Percentiles rank a stretch among this genome's conserved stretches.
Evolutionary conservation across 2,797 vertebrate species (phyloP).

Genomic region (Pangasius larnaudii): DNA sequence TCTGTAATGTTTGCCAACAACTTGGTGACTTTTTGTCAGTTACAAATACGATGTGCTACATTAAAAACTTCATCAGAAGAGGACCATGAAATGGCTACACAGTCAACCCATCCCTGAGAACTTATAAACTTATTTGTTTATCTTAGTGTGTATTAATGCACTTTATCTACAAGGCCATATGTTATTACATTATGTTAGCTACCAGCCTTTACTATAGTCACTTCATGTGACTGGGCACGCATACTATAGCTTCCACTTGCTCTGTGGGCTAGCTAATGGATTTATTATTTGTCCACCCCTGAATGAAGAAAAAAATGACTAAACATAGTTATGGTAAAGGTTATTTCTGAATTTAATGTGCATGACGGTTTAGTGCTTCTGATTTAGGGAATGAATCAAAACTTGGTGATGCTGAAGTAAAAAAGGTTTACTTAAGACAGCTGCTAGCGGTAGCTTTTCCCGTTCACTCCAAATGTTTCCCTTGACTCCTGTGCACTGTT

Average conservation of each 20-base stretch:
- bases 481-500: constrained; percentile 58
- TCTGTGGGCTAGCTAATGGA: not conserved
- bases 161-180: not conserved
- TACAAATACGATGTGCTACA: not conserved
- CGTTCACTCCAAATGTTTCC: constrained; percentile 57
- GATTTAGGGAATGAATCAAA: constrained; percentile 2
- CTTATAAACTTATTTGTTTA: not conserved
- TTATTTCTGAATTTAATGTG: not conserved
- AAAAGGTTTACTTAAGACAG: constrained; percentile 52
- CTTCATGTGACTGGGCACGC: not conserved
- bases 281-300: not conserved
- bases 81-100: not conserved
- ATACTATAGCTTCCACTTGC: not conserved
- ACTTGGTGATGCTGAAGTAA: constrained; percentile 16
- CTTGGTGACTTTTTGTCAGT: not conserved
- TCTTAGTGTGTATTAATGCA: not conserved
- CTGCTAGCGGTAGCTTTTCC: constrained; percentile 56
- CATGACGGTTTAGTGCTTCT: not conserved
- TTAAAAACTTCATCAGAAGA: not conserved
- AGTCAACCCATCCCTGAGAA: not conserved
- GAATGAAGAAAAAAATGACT: not conserved
- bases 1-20: not conserved
- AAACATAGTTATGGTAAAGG: not conserved
- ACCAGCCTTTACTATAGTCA: not conserved
- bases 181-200: not conserved